A percentile compares a stretch with the other conserved stretches of the same genome.
phyloP scores from a whole-genome alignment of 2,888 invertebrate species.

The Artemia sp. region DNA sequence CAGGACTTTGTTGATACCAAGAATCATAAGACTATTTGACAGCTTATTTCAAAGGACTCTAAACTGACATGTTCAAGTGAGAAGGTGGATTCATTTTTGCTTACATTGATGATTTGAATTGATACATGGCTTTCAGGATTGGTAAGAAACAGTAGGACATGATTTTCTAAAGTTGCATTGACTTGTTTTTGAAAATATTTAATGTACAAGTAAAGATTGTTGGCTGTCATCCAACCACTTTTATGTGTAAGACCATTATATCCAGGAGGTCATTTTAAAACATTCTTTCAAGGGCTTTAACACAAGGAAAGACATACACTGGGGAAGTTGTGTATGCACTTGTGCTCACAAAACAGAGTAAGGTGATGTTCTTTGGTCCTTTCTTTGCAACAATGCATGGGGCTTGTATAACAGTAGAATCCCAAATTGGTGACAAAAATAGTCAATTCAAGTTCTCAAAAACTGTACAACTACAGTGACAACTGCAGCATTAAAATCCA shows the following conservation, averaged over 20 bases:
- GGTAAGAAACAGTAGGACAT: slow-evolving; percentile 27
- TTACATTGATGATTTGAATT: slow-evolving; percentile 27
- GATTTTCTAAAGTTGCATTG: slow-evolving; percentile 25
- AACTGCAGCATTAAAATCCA: background rate
- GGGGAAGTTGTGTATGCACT: background rate
- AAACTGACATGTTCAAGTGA: slow-evolving; percentile 25
- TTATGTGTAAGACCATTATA: too few species aligned
- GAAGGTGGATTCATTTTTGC: slow-evolving; percentile 31
- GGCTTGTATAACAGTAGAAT: slow-evolving; percentile 9
- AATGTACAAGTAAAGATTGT: too few species aligned
- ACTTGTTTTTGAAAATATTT: slow-evolving; percentile 28
- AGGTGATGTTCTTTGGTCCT: background rate
- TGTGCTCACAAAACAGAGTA: background rate
- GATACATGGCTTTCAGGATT: slow-evolving; percentile 28
- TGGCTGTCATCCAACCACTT: too few species aligned
- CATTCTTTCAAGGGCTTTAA: background rate
- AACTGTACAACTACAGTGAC: slow-evolving; percentile 8
- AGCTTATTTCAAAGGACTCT: too few species aligned
- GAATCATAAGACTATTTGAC: background rate
- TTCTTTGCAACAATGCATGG: background rate
- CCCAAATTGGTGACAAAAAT: background rate
- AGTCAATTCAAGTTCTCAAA: slow-evolving; percentile 15
- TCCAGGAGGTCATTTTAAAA: slow-evolving; percentile 19
- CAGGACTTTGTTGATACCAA: slow-evolving; percentile 28
- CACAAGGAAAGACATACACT: background rate